Conservation (phyloP, 1,140 invertebrate species). For the Nasonia giraulti region DNA sequence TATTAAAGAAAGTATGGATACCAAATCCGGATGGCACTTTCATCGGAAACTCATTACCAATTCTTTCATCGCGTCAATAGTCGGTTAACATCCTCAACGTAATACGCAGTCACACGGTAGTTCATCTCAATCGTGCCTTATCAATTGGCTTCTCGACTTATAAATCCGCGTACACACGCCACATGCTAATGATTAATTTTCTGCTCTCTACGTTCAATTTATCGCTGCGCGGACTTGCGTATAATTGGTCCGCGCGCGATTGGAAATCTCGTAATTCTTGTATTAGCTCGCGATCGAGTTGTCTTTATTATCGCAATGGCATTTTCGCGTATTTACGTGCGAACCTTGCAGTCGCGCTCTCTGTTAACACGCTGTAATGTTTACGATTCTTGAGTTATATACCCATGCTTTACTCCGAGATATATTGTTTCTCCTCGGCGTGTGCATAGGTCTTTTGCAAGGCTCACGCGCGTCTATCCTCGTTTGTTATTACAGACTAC, state of each 20-base stretch:
- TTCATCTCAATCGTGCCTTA: background rate
- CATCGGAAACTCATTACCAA: background rate
- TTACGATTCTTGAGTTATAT: background rate
- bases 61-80: background rate
- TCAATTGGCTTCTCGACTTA: background rate
- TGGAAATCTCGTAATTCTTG: slow-evolving; percentile 2
- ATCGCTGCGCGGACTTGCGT: background rate
- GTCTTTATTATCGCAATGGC: background rate
- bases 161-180: background rate
- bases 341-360: background rate
- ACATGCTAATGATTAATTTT: background rate
- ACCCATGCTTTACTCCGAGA: too few relatives aligned
- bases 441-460: background rate
- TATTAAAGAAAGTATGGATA: too few relatives aligned
- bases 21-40: background rate
- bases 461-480: background rate
- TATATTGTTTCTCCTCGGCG: background rate
- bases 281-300: background rate
- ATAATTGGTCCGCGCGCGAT: background rate
- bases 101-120: too few relatives aligned
- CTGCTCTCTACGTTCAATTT: background rate
- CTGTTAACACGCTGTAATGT: background rate
- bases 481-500: background rate
- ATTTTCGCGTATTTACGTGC: background rate
- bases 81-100: too few relatives aligned